A percentile compares a stretch with the other conserved stretches of the same genome.
Evolutionary conservation across 1,140 invertebrate species (phyloP).

Genomic region (Brachionus calyciflorus): DNA sequence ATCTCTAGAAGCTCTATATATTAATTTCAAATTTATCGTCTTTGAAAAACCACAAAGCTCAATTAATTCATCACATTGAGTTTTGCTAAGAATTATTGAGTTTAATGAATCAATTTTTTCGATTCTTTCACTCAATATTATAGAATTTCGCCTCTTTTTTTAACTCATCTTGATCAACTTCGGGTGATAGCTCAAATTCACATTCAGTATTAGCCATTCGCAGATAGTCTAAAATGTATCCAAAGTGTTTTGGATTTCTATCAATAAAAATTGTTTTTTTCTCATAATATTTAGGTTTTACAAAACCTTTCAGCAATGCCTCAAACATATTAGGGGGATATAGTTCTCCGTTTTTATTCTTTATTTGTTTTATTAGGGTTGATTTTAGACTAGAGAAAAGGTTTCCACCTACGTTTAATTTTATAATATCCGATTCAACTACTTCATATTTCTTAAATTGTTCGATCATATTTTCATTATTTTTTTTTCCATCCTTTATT

Average conservation of each 20-base stretch:
- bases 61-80: neutral
- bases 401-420: constrained; percentile 1
- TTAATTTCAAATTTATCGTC: neutral
- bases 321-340: neutral
- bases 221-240: constrained; percentile 33
- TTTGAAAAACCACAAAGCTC: neutral
- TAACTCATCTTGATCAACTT: neutral
- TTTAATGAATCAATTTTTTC: neutral
- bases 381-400: neutral
- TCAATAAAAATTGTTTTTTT: constrained; percentile 31
- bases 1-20: neutral
- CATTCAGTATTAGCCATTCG: neutral
- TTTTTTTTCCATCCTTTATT: neutral
- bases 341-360: neutral
- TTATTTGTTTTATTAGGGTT: neutral
- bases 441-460: constrained; percentile 6
- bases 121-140: neutral
- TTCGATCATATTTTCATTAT: constrained; percentile 8
- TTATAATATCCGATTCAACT: neutral
- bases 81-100: neutral
- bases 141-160: constrained; percentile 27
- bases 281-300: neutral
- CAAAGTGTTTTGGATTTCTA: constrained; percentile 14
- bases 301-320: neutral
- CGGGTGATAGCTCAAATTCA: neutral